These are phyloP conservation scores for Rhabditoides inermis DNA, from an alignment of 2,888 invertebrate species.

Conservation along the genomic window DNA sequence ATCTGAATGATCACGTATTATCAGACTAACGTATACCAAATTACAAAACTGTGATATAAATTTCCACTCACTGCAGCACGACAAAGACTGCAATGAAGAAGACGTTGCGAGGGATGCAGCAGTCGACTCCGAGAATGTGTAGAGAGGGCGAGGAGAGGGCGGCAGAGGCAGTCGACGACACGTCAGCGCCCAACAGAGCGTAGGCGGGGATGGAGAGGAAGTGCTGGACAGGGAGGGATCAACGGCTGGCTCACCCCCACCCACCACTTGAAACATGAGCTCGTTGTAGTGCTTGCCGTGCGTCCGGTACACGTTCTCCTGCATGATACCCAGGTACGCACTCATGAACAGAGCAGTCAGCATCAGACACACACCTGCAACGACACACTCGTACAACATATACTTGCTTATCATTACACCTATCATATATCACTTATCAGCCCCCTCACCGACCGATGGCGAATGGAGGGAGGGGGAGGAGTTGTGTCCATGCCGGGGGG, in stretches of 20 bases:
- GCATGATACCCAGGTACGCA: conserved; percentile 63
- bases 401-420: too few relatives aligned
- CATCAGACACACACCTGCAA: conserved; percentile 60
- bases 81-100: conserved; percentile 19
- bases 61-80: conserved; percentile 28
- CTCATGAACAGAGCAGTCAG: conserved; percentile 81
- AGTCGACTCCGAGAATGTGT: conserved; percentile 53
- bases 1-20: too few relatives aligned
- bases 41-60: too few relatives aligned
- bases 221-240: conserved; percentile 61
- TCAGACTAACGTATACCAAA: too few relatives aligned
- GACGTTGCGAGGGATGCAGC: conserved; percentile 65
- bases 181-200: conserved; percentile 68
- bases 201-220: conserved; percentile 81
- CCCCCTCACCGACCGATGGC: conserved; percentile 13
- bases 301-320: conserved; percentile 54
- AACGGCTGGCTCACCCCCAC: neutral
- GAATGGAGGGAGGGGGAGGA: conserved; percentile 25
- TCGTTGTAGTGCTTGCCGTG: conserved; percentile 66
- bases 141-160: conserved; percentile 59
- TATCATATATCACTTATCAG: neutral
- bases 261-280: conserved; percentile 44
- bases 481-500: conserved; percentile 7
- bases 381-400: too few relatives aligned
- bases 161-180: conserved; percentile 67